phyloP scores from a whole-genome alignment of 2,113 vertebrate genomes.

The Tragelaphus strepsiceros region DNA sequence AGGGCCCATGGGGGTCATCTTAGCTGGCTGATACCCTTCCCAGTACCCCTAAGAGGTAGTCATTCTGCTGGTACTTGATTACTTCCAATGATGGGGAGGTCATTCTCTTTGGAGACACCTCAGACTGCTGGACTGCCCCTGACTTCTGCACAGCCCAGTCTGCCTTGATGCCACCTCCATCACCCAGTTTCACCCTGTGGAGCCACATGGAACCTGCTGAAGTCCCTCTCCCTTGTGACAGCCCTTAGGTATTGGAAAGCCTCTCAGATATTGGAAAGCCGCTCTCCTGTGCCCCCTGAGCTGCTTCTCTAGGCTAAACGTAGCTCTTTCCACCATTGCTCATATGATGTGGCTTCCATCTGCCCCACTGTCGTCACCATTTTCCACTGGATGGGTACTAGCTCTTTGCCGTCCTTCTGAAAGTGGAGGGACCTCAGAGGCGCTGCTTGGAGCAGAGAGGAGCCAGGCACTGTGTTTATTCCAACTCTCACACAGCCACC shows the following conservation, averaged over 20 bases:
- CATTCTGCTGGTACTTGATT: not conserved
- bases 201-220: not conserved
- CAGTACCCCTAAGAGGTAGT: not conserved
- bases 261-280: not conserved
- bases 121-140: not conserved
- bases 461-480: not conserved
- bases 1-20: not conserved
- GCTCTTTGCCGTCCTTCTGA: not conserved
- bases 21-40: not conserved
- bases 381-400: not conserved
- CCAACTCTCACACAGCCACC: rapidly evolving
- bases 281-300: not conserved
- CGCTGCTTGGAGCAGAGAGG: rapidly evolving
- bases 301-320: not conserved
- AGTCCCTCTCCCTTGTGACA: not conserved
- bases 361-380: not conserved
- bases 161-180: not conserved
- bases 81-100: not conserved
- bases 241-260: not conserved
- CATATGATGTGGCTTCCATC: not conserved
- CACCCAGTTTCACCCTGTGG: not conserved
- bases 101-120: not conserved
- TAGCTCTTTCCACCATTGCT: not conserved
- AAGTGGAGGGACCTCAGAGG: not conserved
- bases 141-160: not conserved